Conservation (phyloP, 2,888 invertebrate species). For the Carabus problematicus region DNA sequence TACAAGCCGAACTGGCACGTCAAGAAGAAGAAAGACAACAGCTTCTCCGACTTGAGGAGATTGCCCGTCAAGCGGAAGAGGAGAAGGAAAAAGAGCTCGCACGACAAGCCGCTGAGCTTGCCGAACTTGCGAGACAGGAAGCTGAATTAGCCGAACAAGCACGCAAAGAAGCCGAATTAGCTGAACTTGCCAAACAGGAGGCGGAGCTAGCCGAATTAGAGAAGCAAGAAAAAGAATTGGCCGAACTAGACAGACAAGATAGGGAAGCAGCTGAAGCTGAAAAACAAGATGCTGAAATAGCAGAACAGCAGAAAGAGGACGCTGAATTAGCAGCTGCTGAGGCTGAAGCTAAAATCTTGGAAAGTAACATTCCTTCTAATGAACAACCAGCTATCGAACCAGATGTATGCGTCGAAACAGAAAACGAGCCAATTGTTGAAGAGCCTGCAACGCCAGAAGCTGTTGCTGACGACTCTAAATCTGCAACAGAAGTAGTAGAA, state of each 20-base stretch:
- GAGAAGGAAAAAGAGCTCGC: conserved; percentile 73
- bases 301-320: conserved; percentile 49
- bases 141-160: conserved; percentile 69
- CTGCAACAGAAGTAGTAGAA: conserved; percentile 31
- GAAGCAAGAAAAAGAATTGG: conserved; percentile 65
- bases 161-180: conserved; percentile 50
- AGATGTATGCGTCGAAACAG: conserved; percentile 47
- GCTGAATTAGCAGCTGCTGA: conserved; percentile 42
- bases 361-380: conserved; percentile 43
- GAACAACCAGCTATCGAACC: conserved; percentile 56
- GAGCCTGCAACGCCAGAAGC: conserved; percentile 61
- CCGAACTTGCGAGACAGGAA: conserved; percentile 63
- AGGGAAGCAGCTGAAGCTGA: conserved; percentile 67
- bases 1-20: conserved; percentile 55
- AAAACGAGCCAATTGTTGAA: conserved; percentile 61
- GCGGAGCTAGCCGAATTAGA: conserved; percentile 68
- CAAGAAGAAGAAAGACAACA: conserved; percentile 60
- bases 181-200: conserved; percentile 61
- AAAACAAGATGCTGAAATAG: conserved; percentile 55
- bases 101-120: conserved; percentile 64
- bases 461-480: conserved; percentile 38
- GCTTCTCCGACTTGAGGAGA: conserved; percentile 64
- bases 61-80: conserved; percentile 69
- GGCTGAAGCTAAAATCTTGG: too few species aligned
- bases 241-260: conserved; percentile 59